Evolutionary conservation across 1,140 invertebrate genomes (phyloP).

Genomic region (Trigoniulus corallinus): DNA sequence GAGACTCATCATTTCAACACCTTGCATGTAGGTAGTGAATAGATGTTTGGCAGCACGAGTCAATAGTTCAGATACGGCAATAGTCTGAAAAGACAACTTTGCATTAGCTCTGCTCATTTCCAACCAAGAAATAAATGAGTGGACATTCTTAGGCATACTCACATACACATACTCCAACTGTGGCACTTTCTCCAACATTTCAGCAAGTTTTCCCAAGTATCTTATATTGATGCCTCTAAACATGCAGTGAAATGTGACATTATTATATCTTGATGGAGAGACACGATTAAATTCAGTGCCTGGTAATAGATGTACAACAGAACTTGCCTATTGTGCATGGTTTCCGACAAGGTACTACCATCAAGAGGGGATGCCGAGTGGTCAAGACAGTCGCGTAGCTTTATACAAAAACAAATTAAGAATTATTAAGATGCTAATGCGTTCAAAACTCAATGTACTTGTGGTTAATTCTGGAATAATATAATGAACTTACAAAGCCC

Average conservation of each 20-base stretch:
- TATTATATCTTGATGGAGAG: too few relatives aligned
- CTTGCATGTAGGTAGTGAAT: constrained; percentile 81
- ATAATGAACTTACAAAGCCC: constrained; percentile 51
- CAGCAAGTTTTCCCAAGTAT: constrained; percentile 78
- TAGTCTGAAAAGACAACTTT: constrained; percentile 43
- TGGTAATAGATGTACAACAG: not conserved
- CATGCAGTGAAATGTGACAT: not conserved
- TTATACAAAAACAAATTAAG: constrained; percentile 18
- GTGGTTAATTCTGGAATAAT: not conserved
- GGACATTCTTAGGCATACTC: constrained; percentile 13
- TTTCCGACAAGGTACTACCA: constrained; percentile 80
- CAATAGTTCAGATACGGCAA: constrained; percentile 72
- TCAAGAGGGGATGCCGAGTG: constrained; percentile 87
- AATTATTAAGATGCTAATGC: not conserved
- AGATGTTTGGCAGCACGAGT: constrained; percentile 79
- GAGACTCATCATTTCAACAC: constrained; percentile 72
- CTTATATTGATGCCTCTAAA: constrained; percentile 82
- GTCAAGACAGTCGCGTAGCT: constrained; percentile 81
- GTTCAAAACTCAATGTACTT: constrained; percentile 2
- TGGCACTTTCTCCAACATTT: constrained; percentile 55
- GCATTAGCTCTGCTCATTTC: not conserved
- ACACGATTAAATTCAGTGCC: too few relatives aligned
- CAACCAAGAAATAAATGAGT: constrained; percentile 2
- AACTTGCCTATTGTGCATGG: constrained; percentile 54
- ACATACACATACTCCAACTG: constrained; percentile 56